These are phyloP conservation scores for Musca domestica DNA, from an alignment of 1,140 invertebrate species.

Conservation along the genomic window DNA sequence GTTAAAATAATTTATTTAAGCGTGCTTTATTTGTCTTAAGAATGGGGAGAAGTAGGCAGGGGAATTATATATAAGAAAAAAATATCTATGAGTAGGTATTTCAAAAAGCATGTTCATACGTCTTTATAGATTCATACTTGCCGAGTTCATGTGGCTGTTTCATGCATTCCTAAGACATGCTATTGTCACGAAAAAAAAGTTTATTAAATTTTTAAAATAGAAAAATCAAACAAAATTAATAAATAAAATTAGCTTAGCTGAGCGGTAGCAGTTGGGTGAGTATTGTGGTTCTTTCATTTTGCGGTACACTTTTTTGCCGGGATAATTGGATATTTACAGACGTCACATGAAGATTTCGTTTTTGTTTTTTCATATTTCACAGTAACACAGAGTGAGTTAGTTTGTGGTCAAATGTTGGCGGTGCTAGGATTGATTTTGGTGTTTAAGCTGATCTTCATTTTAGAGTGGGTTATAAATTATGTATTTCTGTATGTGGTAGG, in stretches of 20 bases:
- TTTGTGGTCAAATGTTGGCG: constrained; percentile 20
- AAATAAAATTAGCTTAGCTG: not conserved
- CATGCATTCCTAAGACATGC: constrained; percentile 11
- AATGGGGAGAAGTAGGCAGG: not conserved
- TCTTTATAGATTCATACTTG: not conserved
- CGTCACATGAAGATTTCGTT: too few relatives aligned
- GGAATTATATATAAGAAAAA: not conserved
- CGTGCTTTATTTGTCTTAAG: not conserved
- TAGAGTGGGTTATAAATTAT: too few relatives aligned
- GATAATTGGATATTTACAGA: too few relatives aligned
- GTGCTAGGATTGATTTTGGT: too few relatives aligned
- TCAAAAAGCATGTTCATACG: too few relatives aligned
- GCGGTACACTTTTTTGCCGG: too few relatives aligned
- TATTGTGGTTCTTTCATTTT: too few relatives aligned
- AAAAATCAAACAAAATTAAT: not conserved
- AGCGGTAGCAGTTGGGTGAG: not conserved
- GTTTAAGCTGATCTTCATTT: too few relatives aligned
- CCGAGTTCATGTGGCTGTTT: not conserved
- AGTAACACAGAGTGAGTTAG: not conserved
- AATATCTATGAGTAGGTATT: not conserved
- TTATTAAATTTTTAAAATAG: not conserved
- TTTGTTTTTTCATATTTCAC: too few relatives aligned
- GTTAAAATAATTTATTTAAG: not conserved
- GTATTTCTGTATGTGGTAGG: too few relatives aligned
- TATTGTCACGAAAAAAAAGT: not conserved